Evolutionary conservation across 1,140 invertebrate genomes (phyloP).

Genomic region (Euwallacea fornicatus): DNA sequence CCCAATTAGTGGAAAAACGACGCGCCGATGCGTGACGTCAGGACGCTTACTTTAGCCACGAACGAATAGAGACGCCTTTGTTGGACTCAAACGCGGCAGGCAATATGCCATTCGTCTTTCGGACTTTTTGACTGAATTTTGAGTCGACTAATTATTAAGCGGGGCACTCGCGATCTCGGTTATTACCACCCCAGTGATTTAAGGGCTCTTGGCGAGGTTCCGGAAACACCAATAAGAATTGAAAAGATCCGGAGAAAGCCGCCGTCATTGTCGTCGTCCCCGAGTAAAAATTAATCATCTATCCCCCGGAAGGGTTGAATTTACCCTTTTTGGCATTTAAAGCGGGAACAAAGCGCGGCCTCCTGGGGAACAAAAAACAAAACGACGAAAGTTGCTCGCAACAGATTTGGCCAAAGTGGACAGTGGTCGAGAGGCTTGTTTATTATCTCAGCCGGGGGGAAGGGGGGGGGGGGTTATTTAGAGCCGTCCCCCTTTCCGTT

Average conservation of each 20-base stretch:
- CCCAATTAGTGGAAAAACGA: constrained; percentile 30
- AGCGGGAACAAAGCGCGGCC: constrained; percentile 17
- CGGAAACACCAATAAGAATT: no score
- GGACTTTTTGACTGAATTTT: no score
- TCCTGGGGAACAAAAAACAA: constrained; percentile 24
- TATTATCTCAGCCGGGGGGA: constrained; percentile 19
- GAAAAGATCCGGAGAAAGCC: background rate
- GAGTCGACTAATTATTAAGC: no score
- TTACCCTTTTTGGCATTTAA: constrained; percentile 18
- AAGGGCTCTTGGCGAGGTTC: no score
- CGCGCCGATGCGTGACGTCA: constrained; percentile 29
- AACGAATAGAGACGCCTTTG: constrained; percentile 30
- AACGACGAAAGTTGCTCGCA: constrained; percentile 30
- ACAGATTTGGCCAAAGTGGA: constrained; percentile 30
- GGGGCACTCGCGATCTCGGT: no score
- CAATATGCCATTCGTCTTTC: constrained; percentile 8
- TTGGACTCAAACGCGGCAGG: background rate
- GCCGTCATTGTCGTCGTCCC: background rate
- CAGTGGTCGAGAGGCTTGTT: constrained; percentile 23
- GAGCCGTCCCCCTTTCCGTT: background rate
- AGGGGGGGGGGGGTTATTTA: constrained; percentile 12
- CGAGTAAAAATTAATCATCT: constrained; percentile 22
- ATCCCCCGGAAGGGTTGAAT: constrained; percentile 18
- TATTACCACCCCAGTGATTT: no score
- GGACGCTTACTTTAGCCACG: constrained; percentile 21